These are phyloP conservation scores for Perithous albicinctus DNA, from an alignment of 2,888 invertebrate species.

Conservation along the genomic window DNA sequence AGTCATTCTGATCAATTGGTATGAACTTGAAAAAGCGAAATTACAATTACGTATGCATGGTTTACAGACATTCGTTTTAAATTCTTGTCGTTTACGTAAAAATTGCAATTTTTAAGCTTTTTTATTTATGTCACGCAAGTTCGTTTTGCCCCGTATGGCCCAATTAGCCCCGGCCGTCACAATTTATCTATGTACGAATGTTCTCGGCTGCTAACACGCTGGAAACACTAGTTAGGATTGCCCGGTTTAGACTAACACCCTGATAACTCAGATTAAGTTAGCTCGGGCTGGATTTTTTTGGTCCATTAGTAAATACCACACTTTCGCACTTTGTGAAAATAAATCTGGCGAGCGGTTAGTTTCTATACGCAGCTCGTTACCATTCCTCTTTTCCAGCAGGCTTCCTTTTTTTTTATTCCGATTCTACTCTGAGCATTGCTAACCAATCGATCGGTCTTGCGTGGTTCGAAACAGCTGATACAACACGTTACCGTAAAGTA, in stretches of 20 bases:
- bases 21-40: too few relatives aligned
- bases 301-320: slow-evolving; percentile 23
- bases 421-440: slow-evolving; percentile 29
- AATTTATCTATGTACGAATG: slow-evolving; percentile 42
- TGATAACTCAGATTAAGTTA: slow-evolving; percentile 9
- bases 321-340: slow-evolving; percentile 64
- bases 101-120: not conserved
- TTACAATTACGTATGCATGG: too few relatives aligned
- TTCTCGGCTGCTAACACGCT: slow-evolving; percentile 20
- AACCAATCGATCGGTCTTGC: slow-evolving; percentile 48
- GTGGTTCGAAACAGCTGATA: slow-evolving; percentile 48
- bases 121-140: not conserved
- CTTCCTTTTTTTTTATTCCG: slow-evolving; percentile 29
- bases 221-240: not conserved
- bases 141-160: not conserved
- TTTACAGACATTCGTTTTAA: too few relatives aligned
- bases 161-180: not conserved
- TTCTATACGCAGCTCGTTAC: slow-evolving; percentile 27
- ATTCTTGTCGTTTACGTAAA: too few relatives aligned
- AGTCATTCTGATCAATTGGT: too few relatives aligned
- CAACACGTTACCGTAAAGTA: slow-evolving; percentile 32
- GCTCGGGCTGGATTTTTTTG: not conserved
- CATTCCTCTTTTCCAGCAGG: not conserved
- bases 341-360: slow-evolving; percentile 54
- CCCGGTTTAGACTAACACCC: not conserved